Base-by-base conservation (phyloP, 2,888 invertebrate genomes). In the Scaptomyza polygonia region DNA sequence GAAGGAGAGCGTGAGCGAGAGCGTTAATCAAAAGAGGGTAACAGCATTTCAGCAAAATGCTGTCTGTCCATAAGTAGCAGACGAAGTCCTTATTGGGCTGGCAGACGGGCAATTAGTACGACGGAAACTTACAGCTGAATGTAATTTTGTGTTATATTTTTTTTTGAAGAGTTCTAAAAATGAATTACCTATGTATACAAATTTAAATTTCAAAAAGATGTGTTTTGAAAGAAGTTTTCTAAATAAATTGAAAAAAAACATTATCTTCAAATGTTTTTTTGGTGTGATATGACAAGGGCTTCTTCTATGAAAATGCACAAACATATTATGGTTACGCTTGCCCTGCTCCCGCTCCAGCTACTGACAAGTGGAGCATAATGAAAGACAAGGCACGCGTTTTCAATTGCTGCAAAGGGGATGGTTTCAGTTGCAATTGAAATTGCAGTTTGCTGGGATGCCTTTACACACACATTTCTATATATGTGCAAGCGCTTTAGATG, bases 301-400 rank as follows among this genome's bases (percentile, higher is more conserved):
- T 44, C 42, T 29, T 4, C 32, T 21, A n/a, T 27, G 32, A 11
- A 16, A 21, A 11, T 29, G 9, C 8, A 12, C 29, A 14, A 40
- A 45, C 12, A 58, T 42, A 16, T 29, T 29, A 32, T 52, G n/a
- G 45, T 36, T 32, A 25, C 29, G 30, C 14, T 34, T 9, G 12
- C 18, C 39, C 30, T 34, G 21, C 53, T 25, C 16, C 45, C 12
- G 6, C 47, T 45, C 11, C 52, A 47, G 16, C 54, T 66, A 56
- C 43, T 49, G 70, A 67, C 72, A 73, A 78, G 78, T 77, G 62
- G 39, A 36, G 51, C 36, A 21, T 44, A 49, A 29, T 65, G 68
- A 57, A 72, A 74, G 77, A 78, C 77, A 68, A 71, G 74, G 66
- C 80, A 83, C 80, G 76, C 66, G 76, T 54, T 63, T 66, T 52